Evolutionary conservation across 2,888 invertebrate genomes (phyloP), one percentile per base, ranked within the genome.

Genomic region (Ectemnius cavifrons): DNA sequence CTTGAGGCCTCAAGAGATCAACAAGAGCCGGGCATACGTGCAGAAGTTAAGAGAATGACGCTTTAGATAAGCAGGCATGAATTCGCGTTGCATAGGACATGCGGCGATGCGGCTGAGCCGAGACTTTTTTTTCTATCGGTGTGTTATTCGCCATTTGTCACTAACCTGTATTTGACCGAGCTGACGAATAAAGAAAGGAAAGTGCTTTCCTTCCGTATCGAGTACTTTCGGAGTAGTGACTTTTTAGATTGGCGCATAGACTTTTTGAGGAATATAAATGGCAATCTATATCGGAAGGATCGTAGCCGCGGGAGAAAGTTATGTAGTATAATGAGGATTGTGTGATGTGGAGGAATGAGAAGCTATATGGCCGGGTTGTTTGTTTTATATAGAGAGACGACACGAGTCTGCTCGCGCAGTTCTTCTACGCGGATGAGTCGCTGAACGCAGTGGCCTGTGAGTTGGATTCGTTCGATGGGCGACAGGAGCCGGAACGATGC

Each of bases 381-480:
- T 52, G 5, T 56, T 37, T 27, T 20, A 57, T 82, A 0, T 93
- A 97, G 97, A 96, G 95, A 92, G 97, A 97, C 92, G 98, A 99
- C 93, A 95, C 95, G 89, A 97, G 98, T 66, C 93, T 98, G 82
- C 93, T 99, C 90, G 98, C 98, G 67, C 97, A 98, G 92, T 99
- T 99, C 92, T 99, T 98, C 93, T 98, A 97, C 92, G 99, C 99
- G 45, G 99, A 99, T 92, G 98, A 99, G 89, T 97, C 98, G 46
- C 93, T 99, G 84, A 98, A 98, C 91, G 94, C 96, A 86, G 97
- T 99, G 75, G 98, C 99, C 62, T 96, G 97, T 79, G 99, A 99
- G 92, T 92, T 99, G 92, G 99, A 99, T 92, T 98, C 98, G 86
- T 99, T 99, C 92, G 99, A 99, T 92, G 99, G 99, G n/a, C 94